Evolutionary conservation across 2,113 vertebrate genomes (phyloP).

Genomic region (Leucoraja erinaceus): DNA sequence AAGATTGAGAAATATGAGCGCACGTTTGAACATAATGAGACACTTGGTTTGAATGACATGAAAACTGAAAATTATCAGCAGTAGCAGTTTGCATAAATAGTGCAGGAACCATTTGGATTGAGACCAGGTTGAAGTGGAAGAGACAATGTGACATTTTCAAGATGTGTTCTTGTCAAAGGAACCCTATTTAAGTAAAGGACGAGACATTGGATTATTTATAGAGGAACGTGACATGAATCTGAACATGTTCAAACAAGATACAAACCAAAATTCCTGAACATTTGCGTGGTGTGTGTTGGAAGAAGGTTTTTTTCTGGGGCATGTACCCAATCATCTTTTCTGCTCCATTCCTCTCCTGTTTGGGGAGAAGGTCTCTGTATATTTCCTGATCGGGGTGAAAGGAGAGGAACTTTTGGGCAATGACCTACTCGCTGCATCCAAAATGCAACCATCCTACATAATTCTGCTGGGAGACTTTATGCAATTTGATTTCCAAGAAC

Average conservation of each 20-base stretch:
- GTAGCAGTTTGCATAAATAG: conserved; percentile 4
- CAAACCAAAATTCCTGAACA: neutral
- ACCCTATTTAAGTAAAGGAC: neutral
- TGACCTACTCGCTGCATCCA: neutral
- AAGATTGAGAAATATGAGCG: conserved; percentile 69
- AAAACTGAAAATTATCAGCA: conserved; percentile 75
- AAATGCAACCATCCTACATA: neutral
- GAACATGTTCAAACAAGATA: neutral
- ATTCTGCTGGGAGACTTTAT: neutral
- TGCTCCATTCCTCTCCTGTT: neutral
- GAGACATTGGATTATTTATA: neutral
- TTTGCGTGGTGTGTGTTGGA: neutral
- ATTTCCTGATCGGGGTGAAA: too few relatives aligned
- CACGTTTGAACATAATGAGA: conserved; percentile 81
- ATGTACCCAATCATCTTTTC: neutral
- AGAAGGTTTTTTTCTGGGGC: neutral
- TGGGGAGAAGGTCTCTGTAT: neutral
- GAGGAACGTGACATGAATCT: neutral
- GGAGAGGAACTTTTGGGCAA: neutral
- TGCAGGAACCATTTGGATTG: neutral
- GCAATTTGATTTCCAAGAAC: too few relatives aligned
- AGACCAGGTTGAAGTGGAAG: neutral
- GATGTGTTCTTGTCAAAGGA: neutral
- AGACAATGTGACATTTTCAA: neutral
- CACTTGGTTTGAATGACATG: conserved; percentile 90